These are phyloP conservation scores for Agonopterix alstromeriana DNA, from an alignment of 2,888 invertebrate species.

Conservation along the genomic window DNA sequence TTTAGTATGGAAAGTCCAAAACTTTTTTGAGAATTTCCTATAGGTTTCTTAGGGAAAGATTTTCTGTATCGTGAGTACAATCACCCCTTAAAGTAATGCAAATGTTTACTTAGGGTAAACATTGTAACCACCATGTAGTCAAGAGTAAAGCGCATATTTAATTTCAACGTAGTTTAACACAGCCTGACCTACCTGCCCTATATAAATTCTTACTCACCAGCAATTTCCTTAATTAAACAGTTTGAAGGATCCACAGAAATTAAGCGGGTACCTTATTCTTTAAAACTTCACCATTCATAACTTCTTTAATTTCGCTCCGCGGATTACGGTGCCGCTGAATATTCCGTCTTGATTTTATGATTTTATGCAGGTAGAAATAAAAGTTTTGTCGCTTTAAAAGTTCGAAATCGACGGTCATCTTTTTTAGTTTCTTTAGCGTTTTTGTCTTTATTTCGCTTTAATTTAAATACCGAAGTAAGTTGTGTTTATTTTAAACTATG, in stretches of 20 bases:
- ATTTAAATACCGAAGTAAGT: too few relatives aligned
- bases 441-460: background rate
- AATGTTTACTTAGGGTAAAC: too few relatives aligned
- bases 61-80: too few relatives aligned
- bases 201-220: background rate
- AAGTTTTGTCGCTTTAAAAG: constrained; percentile 3
- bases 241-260: constrained; percentile 8
- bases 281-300: constrained; percentile 9
- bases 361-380: constrained; percentile 4
- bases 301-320: constrained; percentile 15
- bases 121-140: too few relatives aligned
- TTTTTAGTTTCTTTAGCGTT: background rate
- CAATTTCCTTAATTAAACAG: constrained; percentile 12
- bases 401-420: background rate
- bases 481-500: too few relatives aligned
- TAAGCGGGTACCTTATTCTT: constrained; percentile 1
- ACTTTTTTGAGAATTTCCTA: too few relatives aligned
- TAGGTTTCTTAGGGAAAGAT: too few relatives aligned
- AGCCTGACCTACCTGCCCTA: too few relatives aligned
- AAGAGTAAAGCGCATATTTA: too few relatives aligned
- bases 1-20: too few relatives aligned
- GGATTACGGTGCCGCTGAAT: constrained; percentile 11
- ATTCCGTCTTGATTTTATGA: constrained; percentile 7
- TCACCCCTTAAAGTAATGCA: too few relatives aligned
- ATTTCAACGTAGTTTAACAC: too few relatives aligned